Evolutionary conservation across 2,113 vertebrate species (phyloP).

Genomic region (Ammodramus savannarum): DNA sequence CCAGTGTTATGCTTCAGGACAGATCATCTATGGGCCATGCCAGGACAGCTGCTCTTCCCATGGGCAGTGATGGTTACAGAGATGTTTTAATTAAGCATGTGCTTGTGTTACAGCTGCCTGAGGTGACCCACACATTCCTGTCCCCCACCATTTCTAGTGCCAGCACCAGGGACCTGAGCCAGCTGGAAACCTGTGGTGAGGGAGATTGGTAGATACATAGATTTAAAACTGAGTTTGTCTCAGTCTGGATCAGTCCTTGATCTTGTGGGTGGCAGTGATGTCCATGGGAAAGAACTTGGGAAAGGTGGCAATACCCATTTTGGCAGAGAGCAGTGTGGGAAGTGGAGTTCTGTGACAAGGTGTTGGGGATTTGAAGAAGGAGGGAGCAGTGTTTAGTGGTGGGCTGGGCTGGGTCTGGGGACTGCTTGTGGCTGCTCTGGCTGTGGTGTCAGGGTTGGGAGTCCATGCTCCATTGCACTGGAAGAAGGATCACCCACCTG

Average conservation of each 20-base stretch:
- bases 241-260: background rate
- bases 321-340: rapidly evolving
- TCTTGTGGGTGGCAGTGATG: background rate
- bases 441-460: rapidly evolving
- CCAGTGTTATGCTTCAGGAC: background rate
- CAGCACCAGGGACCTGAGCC: background rate
- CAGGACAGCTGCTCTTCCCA: background rate
- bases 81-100: background rate
- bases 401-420: background rate
- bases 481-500: background rate
- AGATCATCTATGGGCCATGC: background rate
- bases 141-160: background rate
- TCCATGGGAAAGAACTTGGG: rapidly evolving
- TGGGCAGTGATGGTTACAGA: background rate
- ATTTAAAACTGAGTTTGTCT: background rate
- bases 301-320: background rate
- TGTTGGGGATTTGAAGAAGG: background rate
- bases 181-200: background rate
- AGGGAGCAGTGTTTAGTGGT: background rate
- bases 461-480: rapidly evolving
- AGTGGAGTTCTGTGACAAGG: background rate
- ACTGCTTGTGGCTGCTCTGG: rapidly evolving
- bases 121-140: rapidly evolving
- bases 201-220: background rate
- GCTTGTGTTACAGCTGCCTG: rapidly evolving